Base-by-base conservation (phyloP, 2,888 invertebrate species). In the Chironomus tentans region DNA sequence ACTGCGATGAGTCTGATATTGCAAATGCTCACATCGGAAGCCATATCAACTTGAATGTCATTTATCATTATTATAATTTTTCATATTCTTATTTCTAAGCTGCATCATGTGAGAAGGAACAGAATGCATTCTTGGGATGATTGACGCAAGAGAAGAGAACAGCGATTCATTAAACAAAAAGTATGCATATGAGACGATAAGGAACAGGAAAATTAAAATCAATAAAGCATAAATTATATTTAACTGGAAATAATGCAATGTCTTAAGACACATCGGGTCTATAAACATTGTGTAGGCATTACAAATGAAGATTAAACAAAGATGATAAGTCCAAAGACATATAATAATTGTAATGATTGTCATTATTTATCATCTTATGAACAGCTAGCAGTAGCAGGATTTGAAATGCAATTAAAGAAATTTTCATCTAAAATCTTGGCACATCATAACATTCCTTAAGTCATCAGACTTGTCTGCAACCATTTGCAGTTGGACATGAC, bases 141-240 rank as follows among this genome's bases (percentile, higher is more conserved):
- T 68, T 68, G 68, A 68, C 68, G 68, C 46, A 68, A 15, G 12
- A 21, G 65, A 68, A 15, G 12, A 21, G 65, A 18, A 65, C 21
- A 24, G 13, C 68, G 46, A 68, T 68, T 28, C 46, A 28, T 38
- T 28, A 38, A 21, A 13, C 65, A 65, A 22, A 65, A 46, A 18
- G 18, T 18, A 68, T 68, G 68, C 68, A 65, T 65, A 21, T 21
- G 65, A 65, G 21, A 65, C 5, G 22, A 12, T 65, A 65, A 65
- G 65, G 21, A 68, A 13, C 24, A 50, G 22, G 71, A 28, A 56
- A 50, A 38, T 38, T 38, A 38, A 38, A 56, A 71, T 71, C 71
- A 70, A 70, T 71, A 71, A 71, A 28, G 56, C 56, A 70, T 70
- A 70, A 70, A 70, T 70, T 48, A 70, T 68, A 28, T 21, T 21